Evolutionary conservation across 2,113 vertebrate genomes (phyloP).

Genomic region (Microtus richardsoni): DNA sequence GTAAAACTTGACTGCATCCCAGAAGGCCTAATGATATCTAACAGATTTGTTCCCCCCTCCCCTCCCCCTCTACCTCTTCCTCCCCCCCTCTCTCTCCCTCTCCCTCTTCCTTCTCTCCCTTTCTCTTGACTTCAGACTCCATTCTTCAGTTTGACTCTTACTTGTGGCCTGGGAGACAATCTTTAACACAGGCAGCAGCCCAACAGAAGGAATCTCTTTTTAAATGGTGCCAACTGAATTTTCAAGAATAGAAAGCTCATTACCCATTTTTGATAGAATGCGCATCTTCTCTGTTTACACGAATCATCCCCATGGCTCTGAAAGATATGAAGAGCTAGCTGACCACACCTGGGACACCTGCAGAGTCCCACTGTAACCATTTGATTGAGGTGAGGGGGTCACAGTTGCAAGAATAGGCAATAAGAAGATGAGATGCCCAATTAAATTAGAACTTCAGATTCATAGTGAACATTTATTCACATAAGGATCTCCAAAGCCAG

Average conservation of each 20-base stretch:
- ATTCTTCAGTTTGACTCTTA: background rate
- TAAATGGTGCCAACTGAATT: background rate
- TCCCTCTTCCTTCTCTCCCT: no score
- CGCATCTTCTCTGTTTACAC: background rate
- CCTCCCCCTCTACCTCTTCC: accelerated
- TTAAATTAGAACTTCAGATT: conserved; percentile 27
- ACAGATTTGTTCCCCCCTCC: background rate
- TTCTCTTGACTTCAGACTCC: background rate
- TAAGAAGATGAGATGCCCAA: background rate
- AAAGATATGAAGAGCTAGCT: background rate
- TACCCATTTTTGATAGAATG: background rate
- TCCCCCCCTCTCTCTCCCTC: accelerated
- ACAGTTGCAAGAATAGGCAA: background rate
- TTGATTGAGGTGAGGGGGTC: background rate
- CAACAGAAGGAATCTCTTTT: background rate
- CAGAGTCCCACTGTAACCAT: background rate
- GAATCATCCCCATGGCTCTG: background rate
- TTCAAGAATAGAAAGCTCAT: background rate
- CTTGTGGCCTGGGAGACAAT: background rate
- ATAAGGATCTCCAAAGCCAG: background rate
- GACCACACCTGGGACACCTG: background rate
- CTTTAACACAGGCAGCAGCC: background rate
- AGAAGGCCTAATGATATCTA: background rate
- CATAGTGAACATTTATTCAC: background rate
- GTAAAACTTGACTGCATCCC: background rate